Evolutionary conservation across 2,113 vertebrate species (phyloP).

Genomic region (Etheostoma spectabile): DNA sequence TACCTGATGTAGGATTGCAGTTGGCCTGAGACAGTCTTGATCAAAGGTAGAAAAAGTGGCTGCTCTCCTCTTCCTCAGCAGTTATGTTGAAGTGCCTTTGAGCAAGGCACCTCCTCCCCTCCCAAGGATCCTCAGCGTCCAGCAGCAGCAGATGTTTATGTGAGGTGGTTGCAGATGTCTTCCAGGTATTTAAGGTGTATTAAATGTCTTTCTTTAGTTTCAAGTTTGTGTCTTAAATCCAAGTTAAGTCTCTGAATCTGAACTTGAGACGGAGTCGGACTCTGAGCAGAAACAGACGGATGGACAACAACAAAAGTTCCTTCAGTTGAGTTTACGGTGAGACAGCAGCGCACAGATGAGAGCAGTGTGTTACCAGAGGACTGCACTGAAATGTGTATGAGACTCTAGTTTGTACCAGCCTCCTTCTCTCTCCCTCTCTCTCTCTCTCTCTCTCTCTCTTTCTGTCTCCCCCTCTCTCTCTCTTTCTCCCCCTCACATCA

Average conservation of each 20-base stretch:
- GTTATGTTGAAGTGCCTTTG: conserved; percentile 20
- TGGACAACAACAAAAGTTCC: background rate
- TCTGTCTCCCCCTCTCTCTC: background rate
- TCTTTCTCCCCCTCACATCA: conserved; percentile 40
- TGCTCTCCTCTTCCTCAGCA: conserved; percentile 12
- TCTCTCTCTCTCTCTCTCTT: conserved; percentile 1
- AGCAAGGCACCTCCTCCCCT: conserved; percentile 27
- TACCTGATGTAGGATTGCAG: conserved; percentile 39
- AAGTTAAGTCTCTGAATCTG: background rate
- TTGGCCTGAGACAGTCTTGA: background rate
- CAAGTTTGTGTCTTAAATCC: background rate
- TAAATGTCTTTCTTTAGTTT: rapidly evolving
- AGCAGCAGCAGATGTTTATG: background rate
- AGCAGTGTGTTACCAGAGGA: conserved; percentile 44
- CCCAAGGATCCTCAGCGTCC: background rate
- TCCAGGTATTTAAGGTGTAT: background rate
- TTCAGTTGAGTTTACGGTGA: background rate
- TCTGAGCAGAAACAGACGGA: background rate
- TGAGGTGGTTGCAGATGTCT: background rate
- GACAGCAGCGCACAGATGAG: conserved; percentile 23
- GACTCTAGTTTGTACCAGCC: conserved; percentile 43
- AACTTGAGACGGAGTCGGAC: background rate
- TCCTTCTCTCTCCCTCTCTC: background rate
- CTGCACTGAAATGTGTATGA: conserved; percentile 39
- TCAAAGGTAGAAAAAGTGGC: background rate